Conservation (phyloP, 2,113 vertebrate species). For the Erpornis zantholeuca region DNA sequence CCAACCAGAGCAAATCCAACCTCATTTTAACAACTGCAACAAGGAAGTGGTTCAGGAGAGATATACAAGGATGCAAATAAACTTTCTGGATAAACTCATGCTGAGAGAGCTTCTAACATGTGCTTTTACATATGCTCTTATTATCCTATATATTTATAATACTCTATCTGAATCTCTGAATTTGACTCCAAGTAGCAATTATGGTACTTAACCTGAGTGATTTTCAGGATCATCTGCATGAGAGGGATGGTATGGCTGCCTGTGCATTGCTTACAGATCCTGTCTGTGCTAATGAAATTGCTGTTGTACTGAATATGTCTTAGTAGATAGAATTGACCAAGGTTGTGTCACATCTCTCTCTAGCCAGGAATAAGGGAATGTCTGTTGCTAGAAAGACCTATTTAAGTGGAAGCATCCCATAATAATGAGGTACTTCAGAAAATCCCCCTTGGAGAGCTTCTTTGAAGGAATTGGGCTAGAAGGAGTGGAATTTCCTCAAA, state of each 20-base stretch:
- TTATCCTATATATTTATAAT: neutral
- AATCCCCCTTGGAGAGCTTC: neutral
- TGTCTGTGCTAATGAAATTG: neutral
- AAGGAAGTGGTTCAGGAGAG: neutral
- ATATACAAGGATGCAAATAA: neutral
- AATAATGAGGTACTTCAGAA: neutral
- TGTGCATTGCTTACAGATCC: neutral
- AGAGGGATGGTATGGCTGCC: neutral
- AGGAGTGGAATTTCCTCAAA: slow-evolving; percentile 19
- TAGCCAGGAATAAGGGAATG: neutral
- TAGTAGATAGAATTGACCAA: neutral
- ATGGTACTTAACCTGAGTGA: neutral
- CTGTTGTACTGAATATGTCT: neutral
- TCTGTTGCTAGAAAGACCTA: neutral
- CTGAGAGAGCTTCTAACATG: neutral
- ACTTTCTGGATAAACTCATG: neutral
- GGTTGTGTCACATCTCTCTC: neutral
- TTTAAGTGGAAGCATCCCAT: neutral
- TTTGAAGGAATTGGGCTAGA: neutral
- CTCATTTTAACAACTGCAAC: neutral
- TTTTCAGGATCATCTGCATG: neutral
- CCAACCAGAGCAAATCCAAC: neutral
- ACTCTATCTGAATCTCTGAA: neutral
- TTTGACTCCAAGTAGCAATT: neutral
- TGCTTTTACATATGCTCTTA: neutral